Base-by-base conservation (phyloP, 1,140 invertebrate species). In the Aphidius gifuensis region DNA sequence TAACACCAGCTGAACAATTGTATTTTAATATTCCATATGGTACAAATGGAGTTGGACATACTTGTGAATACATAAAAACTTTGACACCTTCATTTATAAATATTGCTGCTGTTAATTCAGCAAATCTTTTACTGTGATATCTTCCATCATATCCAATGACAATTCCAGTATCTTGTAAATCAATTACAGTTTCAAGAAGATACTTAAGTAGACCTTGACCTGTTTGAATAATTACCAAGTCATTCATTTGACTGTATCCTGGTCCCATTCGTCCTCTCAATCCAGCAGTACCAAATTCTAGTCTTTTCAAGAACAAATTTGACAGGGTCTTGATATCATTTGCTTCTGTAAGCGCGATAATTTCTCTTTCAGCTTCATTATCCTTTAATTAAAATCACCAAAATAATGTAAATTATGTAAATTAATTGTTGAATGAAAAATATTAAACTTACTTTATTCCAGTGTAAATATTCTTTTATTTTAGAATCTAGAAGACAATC, bases 141-240 rank as follows among this genome's bases (percentile, higher is more conserved):
- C 98, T 85, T 9, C 93, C 97, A 84, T 99, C 98, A 77, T 89
- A 99, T 4, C 97, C 96, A 70, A 99, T 84, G 0, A 98, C 89
- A 48, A 99, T 82, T 9, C 96, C 92, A 62, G 84, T 86, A 5
- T 81, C 70, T 60, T 85, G 71, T 39, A 81, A 71, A 53, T 86
- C 74, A 5, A 79, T 73, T 65, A 85, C 79, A 55, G 76, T 74
- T 55, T 85, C 78, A 60, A 87, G 74, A 39, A 98, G 71, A 79
- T 97, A 94, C 58, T 89, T 86, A 44, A 88, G 86, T 51, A 99
- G 78, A 5, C 97, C 97, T 86, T 98, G 96, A 5, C 90, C 90
- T 21, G 97, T 94, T 83, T 99, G 98, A 53, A 99, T 87, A 40
- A 99, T 90, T 0, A 98, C 96, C 39, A 99, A 83, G 81, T 99